Evolutionary conservation across 2,797 vertebrate species (phyloP), one percentile per base, ranked within the genome.

Genomic region (Mastacembelus armatus): DNA sequence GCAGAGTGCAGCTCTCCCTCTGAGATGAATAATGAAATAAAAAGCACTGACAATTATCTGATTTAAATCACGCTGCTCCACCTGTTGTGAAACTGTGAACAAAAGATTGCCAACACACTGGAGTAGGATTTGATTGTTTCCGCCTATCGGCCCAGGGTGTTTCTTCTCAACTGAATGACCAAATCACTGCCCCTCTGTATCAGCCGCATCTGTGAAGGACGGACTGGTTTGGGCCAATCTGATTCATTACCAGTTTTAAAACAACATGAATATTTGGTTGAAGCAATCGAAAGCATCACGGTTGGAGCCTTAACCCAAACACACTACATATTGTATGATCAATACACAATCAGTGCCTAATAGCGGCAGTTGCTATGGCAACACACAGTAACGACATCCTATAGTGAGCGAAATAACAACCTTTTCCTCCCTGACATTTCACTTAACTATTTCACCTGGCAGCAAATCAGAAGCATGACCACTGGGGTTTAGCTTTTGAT

Each of bases 281-380:
- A 26, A 14, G 19, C 10, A 24, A 10, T 52, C 26, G 32, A 56
- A 52, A 43, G 27, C 47, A 19, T 14, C 32, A 50, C 47, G 48
- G 32, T 10, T 32, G 22, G 21, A 64, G 51, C 5, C 2, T 39
- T 10, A 45, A 1, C 2, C 30, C 50, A 29, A 33, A 60, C 29
- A 27, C 21, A 19, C 26, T 27, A 26, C 32, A 32, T 30, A 36
- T 24, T 12, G 22, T 45, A 35, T 54, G 43, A 73, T 70, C 74
- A 76, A 70, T 75, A 65, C 10, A 26, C 43, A 7, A 60, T 62
- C 27, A 51, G 57, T 42, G 15, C 35, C 55, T 58, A 49, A 71
- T 54, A 75, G 54, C 44, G 11, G 57, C 48, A 54, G 88, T 87
- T 83, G 44, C 81, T 56, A 77, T 78, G 51, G 76, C 64, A 84